A percentile compares a stretch with the other conserved stretches of the same genome.
Conservation (phyloP, 1,140 invertebrate genomes). For the Sesamia nonagrioides region DNA sequence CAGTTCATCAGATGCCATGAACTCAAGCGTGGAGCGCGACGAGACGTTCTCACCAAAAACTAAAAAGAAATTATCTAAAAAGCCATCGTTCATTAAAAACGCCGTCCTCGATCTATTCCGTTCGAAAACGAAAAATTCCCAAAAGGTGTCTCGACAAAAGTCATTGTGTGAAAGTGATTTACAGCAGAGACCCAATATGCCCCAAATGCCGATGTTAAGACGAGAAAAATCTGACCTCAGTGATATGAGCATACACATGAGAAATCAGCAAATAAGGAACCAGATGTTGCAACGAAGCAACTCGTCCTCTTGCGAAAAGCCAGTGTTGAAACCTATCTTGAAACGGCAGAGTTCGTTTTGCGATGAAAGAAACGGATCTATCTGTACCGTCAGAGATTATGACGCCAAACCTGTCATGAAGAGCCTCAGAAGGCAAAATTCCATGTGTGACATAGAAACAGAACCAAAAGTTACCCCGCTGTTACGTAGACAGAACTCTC, state of each 20-base stretch:
- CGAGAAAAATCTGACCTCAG: conserved; percentile 84
- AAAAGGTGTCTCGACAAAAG: conserved; percentile 85
- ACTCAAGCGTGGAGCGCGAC: conserved; percentile 84
- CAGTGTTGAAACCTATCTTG: conserved; percentile 82
- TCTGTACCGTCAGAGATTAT: conserved; percentile 82
- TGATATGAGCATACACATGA: conserved; percentile 76
- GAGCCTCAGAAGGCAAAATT: conserved; percentile 82
- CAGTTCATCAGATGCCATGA: conserved; percentile 85
- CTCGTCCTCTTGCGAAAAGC: conserved; percentile 86
- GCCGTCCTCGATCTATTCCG: conserved; percentile 86
- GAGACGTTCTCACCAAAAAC: conserved; percentile 86
- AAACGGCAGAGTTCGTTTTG: conserved; percentile 86
- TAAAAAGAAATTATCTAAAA: conserved; percentile 88
- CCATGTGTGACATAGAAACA: conserved; percentile 86
- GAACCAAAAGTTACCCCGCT: conserved; percentile 87
- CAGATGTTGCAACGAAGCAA: conserved; percentile 86
- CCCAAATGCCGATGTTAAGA: conserved; percentile 76
- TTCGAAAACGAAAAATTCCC: conserved; percentile 85
- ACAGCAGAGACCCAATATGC: conserved; percentile 75
- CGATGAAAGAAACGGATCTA: conserved; percentile 80
- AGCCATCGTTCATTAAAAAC: conserved; percentile 87
- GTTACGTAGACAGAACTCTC: conserved; percentile 86
- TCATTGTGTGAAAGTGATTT: conserved; percentile 84
- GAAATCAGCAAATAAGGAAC: conserved; percentile 80
- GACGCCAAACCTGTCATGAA: conserved; percentile 77